Conservation (phyloP, 2,113 vertebrate genomes). For the Thamnophis sirtalis region DNA sequence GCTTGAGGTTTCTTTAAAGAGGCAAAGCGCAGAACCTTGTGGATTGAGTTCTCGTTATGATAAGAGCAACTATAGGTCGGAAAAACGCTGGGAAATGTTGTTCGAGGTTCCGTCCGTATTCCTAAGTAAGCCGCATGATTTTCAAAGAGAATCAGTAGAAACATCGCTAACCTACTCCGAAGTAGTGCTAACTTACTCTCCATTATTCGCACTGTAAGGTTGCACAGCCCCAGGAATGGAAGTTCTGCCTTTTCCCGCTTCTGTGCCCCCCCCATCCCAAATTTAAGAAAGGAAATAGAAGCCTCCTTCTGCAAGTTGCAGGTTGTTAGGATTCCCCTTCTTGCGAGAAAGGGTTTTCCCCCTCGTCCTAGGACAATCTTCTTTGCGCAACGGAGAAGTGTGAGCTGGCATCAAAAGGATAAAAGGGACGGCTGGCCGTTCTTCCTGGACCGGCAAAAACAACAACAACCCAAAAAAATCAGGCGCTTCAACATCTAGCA, state of each 20-base stretch:
- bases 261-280: neutral
- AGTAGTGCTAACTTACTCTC: neutral
- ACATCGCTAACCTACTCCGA: neutral
- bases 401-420: slow-evolving; percentile 23
- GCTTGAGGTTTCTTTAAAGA: neutral
- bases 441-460: neutral
- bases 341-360: neutral
- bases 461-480: neutral
- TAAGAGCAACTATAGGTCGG: neutral
- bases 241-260: neutral
- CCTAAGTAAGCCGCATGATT: neutral
- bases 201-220: neutral
- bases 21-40: neutral
- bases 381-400: slow-evolving; percentile 13
- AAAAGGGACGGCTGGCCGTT: neutral
- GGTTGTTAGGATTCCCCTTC: neutral
- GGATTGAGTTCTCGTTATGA: neutral
- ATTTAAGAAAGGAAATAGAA: neutral
- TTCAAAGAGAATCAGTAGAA: neutral
- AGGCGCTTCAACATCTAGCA: neutral
- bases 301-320: neutral
- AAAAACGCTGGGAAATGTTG: neutral
- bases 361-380: neutral
- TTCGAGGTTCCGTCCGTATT: neutral
- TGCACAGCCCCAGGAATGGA: neutral